A percentile compares a stretch with the other conserved stretches of the same genome.
These are phyloP conservation scores for Pyrgus malvae DNA, from an alignment of 2,888 invertebrate species.

Conservation along the genomic window DNA sequence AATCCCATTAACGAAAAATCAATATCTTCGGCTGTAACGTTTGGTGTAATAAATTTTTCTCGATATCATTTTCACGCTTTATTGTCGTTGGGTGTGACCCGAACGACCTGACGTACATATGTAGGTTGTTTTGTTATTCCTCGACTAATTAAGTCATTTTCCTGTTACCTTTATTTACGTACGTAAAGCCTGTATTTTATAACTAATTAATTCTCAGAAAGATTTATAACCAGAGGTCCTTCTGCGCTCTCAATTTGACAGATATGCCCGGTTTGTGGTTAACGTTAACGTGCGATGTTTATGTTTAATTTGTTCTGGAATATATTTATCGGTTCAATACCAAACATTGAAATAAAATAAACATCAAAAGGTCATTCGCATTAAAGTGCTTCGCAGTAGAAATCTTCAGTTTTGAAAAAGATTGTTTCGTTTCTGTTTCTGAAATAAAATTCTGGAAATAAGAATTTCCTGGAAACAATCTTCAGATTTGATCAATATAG, in stretches of 20 bases:
- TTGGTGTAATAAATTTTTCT: constrained; percentile 39
- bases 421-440: too few relatives aligned
- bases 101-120: constrained; percentile 35
- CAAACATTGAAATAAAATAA: too few relatives aligned
- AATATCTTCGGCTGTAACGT: constrained; percentile 46
- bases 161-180: constrained; percentile 32
- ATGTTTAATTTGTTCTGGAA: too few relatives aligned
- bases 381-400: too few relatives aligned
- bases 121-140: constrained; percentile 46
- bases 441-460: too few relatives aligned
- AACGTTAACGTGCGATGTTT: neutral
- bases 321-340: too few relatives aligned
- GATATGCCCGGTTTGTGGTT: neutral
- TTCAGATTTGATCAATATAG: too few relatives aligned
- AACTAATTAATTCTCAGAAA: constrained; percentile 20
- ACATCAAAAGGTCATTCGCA: too few relatives aligned
- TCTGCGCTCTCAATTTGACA: neutral
- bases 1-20: constrained; percentile 50
- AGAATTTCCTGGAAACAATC: too few relatives aligned
- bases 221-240: constrained; percentile 2
- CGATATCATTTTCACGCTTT: constrained; percentile 48
- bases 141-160: constrained; percentile 45
- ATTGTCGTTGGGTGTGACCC: constrained; percentile 52
- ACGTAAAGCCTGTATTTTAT: neutral
- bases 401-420: too few relatives aligned